Conservation (phyloP, 1,140 invertebrate genomes). For the Lordiphosa mommai region DNA sequence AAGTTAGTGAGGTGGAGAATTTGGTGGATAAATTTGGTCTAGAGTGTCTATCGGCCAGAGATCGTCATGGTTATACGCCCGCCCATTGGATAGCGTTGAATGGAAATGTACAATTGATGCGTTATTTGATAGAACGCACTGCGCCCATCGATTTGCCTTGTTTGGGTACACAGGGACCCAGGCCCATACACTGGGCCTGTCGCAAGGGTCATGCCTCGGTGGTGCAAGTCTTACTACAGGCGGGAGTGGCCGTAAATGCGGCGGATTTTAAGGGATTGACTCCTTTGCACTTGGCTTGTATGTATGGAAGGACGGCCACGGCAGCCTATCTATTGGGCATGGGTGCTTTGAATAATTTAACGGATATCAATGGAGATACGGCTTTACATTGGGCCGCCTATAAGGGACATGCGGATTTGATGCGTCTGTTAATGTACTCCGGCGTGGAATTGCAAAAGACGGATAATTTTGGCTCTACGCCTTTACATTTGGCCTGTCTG, state of each 20-base stretch:
- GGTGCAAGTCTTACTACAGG: constrained; percentile 87
- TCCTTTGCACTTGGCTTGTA: constrained; percentile 94
- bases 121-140: constrained; percentile 90
- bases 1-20: constrained; percentile 87
- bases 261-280: constrained; percentile 95
- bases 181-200: constrained; percentile 96
- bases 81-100: constrained; percentile 95
- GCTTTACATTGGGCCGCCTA: constrained; percentile 95
- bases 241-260: constrained; percentile 93
- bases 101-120: constrained; percentile 90
- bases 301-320: constrained; percentile 94
- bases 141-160: constrained; percentile 92
- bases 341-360: constrained; percentile 90
- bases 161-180: constrained; percentile 91
- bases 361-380: constrained; percentile 95
- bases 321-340: constrained; percentile 93
- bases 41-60: constrained; percentile 86
- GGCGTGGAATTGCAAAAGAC: constrained; percentile 87
- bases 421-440: constrained; percentile 91
- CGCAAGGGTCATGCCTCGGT: constrained; percentile 90
- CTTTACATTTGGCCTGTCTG: constrained; percentile 94
- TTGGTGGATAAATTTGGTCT: constrained; percentile 88
- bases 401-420: constrained; percentile 93
- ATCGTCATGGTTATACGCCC: constrained; percentile 95
- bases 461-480: constrained; percentile 95